These are phyloP conservation scores for Thalassoma bifasciatum DNA, from an alignment of 2,113 vertebrate species.

Conservation along the genomic window DNA sequence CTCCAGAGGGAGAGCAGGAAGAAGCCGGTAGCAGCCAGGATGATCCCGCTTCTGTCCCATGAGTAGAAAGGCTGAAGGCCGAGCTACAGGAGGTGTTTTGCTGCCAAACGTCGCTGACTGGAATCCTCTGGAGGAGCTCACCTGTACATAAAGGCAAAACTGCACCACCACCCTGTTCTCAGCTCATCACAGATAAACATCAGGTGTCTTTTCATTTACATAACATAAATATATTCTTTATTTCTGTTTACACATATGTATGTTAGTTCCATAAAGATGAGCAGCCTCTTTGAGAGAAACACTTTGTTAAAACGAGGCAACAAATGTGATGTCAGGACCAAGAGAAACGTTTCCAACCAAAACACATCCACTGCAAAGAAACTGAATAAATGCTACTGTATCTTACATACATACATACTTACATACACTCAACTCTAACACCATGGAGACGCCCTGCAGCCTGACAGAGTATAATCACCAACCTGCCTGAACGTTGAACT, in stretches of 20 bases:
- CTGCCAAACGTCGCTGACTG: too few relatives aligned
- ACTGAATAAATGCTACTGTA: constrained; percentile 36
- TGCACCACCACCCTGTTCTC: too few relatives aligned
- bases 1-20: too few relatives aligned
- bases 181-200: not conserved
- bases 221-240: constrained; percentile 75
- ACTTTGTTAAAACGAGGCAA: constrained; percentile 15
- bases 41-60: too few relatives aligned
- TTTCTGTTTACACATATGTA: constrained; percentile 50
- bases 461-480: not conserved
- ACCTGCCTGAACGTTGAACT: not conserved
- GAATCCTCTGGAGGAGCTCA: too few relatives aligned
- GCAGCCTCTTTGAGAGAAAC: constrained; percentile 25
- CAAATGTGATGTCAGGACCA: constrained; percentile 11
- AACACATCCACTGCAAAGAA: not conserved
- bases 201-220: not conserved
- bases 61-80: too few relatives aligned
- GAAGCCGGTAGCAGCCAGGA: too few relatives aligned
- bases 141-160: too few relatives aligned
- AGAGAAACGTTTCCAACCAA: not conserved
- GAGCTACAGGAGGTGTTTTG: too few relatives aligned
- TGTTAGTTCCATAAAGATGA: constrained; percentile 31
- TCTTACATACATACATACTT: constrained; percentile 36
- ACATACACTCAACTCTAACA: constrained; percentile 5
- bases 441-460: not conserved